Conservation (phyloP, 2,888 invertebrate species). For the Brenthis ino region DNA sequence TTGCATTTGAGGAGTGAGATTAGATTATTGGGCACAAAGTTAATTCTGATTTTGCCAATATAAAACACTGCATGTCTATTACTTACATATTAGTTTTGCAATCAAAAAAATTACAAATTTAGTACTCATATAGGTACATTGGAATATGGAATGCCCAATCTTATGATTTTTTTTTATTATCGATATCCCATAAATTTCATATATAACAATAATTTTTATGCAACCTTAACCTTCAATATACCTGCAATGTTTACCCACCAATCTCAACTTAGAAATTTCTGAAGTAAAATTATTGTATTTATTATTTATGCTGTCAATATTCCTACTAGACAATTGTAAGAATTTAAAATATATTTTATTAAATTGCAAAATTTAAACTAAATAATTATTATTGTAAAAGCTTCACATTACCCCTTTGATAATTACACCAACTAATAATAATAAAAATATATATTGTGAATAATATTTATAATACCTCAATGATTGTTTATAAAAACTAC, state of each 20-base stretch:
- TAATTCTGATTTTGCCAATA: constrained; percentile 18
- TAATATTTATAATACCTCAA: no score
- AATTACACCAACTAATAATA: no score
- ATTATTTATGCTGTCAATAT: constrained; percentile 4
- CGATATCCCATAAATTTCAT: background rate
- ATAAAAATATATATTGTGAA: no score
- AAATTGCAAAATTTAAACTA: no score
- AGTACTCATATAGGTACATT: no score
- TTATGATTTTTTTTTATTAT: background rate
- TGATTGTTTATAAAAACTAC: no score
- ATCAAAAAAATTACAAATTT: no score
- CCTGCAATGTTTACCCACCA: constrained; percentile 24
- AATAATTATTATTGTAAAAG: no score
- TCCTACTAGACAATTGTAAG: constrained; percentile 19
- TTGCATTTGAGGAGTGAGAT: constrained; percentile 32
- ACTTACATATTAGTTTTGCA: no score
- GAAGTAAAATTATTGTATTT: constrained; percentile 10
- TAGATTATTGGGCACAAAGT: constrained; percentile 35
- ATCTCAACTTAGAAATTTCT: constrained; percentile 24
- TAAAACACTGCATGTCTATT: no score
- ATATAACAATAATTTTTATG: background rate
- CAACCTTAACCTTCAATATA: background rate
- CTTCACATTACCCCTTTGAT: no score
- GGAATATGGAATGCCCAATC: no score
- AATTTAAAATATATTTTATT: background rate